Percentiles rank a stretch among this genome's conserved stretches.
phyloP scores from a whole-genome alignment of 2,797 vertebrate genomes.

The Trachurus trachurus region DNA sequence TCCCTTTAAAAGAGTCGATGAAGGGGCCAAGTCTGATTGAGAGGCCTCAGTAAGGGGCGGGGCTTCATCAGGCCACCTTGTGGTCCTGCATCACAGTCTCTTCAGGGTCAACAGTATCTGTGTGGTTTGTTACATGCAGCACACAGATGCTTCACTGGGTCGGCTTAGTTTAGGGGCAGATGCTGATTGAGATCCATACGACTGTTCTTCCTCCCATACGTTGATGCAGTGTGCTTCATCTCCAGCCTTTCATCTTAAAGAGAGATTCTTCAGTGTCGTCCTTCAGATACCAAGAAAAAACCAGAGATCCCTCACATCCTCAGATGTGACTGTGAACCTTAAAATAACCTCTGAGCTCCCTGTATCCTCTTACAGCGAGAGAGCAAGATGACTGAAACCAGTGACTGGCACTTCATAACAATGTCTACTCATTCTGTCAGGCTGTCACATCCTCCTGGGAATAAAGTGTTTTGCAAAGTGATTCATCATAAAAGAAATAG shows the following conservation, averaged over 20 bases:
- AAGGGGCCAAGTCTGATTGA: too few species aligned
- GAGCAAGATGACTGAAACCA: constrained; percentile 61
- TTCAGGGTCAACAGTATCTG: constrained; percentile 19
- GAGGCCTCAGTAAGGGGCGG: neutral
- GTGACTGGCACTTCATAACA: constrained; percentile 69
- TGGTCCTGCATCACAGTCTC: constrained; percentile 5
- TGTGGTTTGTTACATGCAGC: constrained; percentile 16
- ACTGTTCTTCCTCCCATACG: constrained; percentile 39
- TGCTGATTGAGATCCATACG: constrained; percentile 66
- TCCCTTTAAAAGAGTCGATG: too few species aligned
- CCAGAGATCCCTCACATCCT: constrained; percentile 65
- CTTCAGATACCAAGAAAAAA: constrained; percentile 70
- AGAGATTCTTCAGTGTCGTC: constrained; percentile 76
- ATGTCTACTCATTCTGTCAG: constrained; percentile 51
- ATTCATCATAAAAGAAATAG: constrained; percentile 27
- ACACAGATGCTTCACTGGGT: constrained; percentile 31
- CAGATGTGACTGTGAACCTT: constrained; percentile 72
- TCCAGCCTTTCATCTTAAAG: constrained; percentile 75
- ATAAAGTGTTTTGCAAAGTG: constrained; percentile 33
- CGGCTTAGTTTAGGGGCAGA: constrained; percentile 37
- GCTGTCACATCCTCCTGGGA: constrained; percentile 21
- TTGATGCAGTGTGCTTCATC: constrained; percentile 68
- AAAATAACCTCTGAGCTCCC: constrained; percentile 67
- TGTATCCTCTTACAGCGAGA: constrained; percentile 75
- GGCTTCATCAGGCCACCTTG: constrained; percentile 19